Evolutionary conservation across 2,888 invertebrate genomes (phyloP).

Genomic region (Tubiluchus corallicola): DNA sequence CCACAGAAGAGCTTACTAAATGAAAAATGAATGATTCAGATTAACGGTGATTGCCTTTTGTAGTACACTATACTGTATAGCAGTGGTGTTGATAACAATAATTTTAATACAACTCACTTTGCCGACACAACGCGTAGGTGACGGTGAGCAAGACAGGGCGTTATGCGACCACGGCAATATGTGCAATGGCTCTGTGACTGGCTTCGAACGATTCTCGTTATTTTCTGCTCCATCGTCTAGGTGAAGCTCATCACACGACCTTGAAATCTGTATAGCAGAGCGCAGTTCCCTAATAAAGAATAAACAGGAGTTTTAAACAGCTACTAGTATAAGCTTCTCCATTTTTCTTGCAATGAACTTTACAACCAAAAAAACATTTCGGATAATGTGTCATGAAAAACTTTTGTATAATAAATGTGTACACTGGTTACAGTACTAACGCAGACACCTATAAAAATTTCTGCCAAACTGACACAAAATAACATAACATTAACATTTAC

Average conservation of each 20-base stretch:
- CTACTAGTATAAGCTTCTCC: background rate
- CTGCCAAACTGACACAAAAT: no score
- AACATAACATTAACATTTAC: no score
- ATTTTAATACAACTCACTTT: no score
- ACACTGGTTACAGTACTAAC: no score
- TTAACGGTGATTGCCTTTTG: no score
- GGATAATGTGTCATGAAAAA: no score
- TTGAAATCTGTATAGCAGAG: slow-evolving; percentile 78
- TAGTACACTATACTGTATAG: no score
- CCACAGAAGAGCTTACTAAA: no score
- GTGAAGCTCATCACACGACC: slow-evolving; percentile 79
- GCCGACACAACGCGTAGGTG: slow-evolving; percentile 24
- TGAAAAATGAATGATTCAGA: no score
- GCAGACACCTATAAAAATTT: no score
- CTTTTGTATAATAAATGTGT: no score
- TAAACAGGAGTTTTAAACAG: slow-evolving; percentile 6
- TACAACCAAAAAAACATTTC: background rate
- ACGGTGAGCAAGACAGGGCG: slow-evolving; percentile 24
- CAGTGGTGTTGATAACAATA: no score
- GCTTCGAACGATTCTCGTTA: slow-evolving; percentile 20
- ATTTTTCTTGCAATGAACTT: background rate
- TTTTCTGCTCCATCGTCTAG: slow-evolving; percentile 30
- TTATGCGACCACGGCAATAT: slow-evolving; percentile 24
- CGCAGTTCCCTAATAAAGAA: slow-evolving; percentile 46
- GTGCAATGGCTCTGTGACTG: slow-evolving; percentile 27